A percentile compares a stretch with the other conserved stretches of the same genome.
phyloP scores from a whole-genome alignment of 2,113 vertebrate genomes.

The Chaenogobius annularis region DNA sequence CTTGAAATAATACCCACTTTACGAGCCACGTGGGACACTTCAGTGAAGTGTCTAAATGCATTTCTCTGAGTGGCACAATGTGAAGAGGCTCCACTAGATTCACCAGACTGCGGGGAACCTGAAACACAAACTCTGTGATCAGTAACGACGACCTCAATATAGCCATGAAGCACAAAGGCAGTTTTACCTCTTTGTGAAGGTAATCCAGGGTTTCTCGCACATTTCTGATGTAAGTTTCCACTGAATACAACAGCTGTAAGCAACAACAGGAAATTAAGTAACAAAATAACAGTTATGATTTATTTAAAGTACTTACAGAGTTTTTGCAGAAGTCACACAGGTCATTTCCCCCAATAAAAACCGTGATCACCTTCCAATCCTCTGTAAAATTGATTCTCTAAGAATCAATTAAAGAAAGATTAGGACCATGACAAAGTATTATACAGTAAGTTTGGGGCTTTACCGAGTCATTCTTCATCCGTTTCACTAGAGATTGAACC shows the following conservation, averaged over 20 bases:
- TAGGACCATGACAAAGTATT: background rate
- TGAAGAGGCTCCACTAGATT: constrained; percentile 83
- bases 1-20: constrained; percentile 54
- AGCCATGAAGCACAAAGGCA: background rate
- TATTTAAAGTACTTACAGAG: constrained; percentile 73
- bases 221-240: constrained; percentile 72
- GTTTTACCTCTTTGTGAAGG: constrained; percentile 81
- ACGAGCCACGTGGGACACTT: constrained; percentile 80
- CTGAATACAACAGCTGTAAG: constrained; percentile 79
- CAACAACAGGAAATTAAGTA: background rate
- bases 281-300: background rate
- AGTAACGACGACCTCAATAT: background rate
- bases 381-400: constrained; percentile 82
- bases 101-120: constrained; percentile 89
- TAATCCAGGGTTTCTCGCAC: constrained; percentile 84
- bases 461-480: constrained; percentile 86
- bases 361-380: constrained; percentile 91
- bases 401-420: background rate
- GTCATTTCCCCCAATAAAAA: constrained; percentile 85
- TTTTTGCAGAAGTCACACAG: constrained; percentile 85
- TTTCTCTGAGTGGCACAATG: constrained; percentile 73
- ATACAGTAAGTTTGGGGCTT: constrained; percentile 32
- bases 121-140: constrained; percentile 20
- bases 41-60: constrained; percentile 71
- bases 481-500: constrained; percentile 74